Percentiles rank a stretch among this genome's conserved stretches.
phyloP scores from a whole-genome alignment of 2,888 invertebrate species.

The Julus scandinavius region DNA sequence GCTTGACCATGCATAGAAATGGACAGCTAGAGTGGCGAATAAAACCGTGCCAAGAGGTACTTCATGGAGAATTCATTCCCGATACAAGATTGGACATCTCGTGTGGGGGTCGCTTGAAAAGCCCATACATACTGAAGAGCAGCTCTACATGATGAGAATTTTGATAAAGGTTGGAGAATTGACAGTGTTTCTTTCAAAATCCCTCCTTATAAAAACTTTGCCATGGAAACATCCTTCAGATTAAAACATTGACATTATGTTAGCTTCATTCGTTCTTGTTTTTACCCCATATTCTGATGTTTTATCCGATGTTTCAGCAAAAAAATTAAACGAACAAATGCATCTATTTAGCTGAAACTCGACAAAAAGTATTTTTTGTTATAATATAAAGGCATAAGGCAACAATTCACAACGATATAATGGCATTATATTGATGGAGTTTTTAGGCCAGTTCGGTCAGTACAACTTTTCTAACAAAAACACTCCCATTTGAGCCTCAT shows the following conservation, averaged over 20 bases:
- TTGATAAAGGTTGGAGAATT: not conserved
- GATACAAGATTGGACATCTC: conserved; percentile 39
- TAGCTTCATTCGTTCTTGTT: no score
- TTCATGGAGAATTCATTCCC: conserved; percentile 43
- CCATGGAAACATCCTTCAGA: not conserved
- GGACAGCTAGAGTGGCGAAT: conserved; percentile 40
- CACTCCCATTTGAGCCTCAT: not conserved
- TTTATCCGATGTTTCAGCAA: no score
- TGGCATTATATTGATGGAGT: no score
- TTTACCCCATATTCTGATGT: no score
- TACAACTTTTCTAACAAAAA: no score
- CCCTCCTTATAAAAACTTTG: not conserved
- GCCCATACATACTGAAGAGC: conserved; percentile 43
- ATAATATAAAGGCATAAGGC: no score
- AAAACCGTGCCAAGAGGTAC: conserved; percentile 45
- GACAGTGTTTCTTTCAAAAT: not conserved
- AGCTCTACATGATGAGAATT: conserved; percentile 24
- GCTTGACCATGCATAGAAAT: conserved; percentile 36
- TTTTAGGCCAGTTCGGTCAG: no score
- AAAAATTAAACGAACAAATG: no score
- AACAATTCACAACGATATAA: no score
- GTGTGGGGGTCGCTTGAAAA: not conserved
- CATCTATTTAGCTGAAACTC: no score
- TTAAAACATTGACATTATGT: no score
- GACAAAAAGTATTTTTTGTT: no score